These are phyloP conservation scores for Sceloporus tristichus DNA, from an alignment of 2,113 vertebrate genomes.

Conservation along the genomic window DNA sequence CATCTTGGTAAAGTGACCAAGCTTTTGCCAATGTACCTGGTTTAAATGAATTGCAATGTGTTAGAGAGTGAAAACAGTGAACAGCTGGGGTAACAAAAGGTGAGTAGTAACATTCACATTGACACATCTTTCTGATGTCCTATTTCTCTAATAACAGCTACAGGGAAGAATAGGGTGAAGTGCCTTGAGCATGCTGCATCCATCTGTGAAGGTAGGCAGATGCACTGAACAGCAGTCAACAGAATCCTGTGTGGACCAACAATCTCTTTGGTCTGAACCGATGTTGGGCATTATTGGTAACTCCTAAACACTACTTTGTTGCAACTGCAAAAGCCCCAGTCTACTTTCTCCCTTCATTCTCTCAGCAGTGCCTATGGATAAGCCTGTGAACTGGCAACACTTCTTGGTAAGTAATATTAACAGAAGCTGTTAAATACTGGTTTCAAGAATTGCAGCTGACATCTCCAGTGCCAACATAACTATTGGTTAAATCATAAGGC, in stretches of 20 bases:
- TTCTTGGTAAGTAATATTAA: background rate
- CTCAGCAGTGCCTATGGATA: background rate
- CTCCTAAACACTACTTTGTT: background rate
- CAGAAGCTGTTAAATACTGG: background rate
- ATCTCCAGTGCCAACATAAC: background rate
- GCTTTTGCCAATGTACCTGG: constrained; percentile 6
- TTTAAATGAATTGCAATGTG: constrained; percentile 5
- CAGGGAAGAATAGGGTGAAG: too few species aligned
- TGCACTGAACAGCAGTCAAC: background rate
- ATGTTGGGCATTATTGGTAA: background rate
- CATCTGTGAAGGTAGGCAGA: background rate
- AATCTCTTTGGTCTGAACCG: background rate
- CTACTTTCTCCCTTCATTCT: background rate
- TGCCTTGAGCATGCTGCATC: background rate
- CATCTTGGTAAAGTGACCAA: constrained; percentile 18
- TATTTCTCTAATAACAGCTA: background rate
- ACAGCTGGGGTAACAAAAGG: too few species aligned
- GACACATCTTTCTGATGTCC: background rate
- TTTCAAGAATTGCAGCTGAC: background rate
- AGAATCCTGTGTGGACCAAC: background rate
- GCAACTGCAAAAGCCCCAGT: background rate
- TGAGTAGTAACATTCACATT: background rate
- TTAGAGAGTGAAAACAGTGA: background rate
- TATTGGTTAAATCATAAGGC: background rate
- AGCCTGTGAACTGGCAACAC: background rate